Conservation (phyloP, 1,140 invertebrate species). For the Sminthurinus signatus region DNA sequence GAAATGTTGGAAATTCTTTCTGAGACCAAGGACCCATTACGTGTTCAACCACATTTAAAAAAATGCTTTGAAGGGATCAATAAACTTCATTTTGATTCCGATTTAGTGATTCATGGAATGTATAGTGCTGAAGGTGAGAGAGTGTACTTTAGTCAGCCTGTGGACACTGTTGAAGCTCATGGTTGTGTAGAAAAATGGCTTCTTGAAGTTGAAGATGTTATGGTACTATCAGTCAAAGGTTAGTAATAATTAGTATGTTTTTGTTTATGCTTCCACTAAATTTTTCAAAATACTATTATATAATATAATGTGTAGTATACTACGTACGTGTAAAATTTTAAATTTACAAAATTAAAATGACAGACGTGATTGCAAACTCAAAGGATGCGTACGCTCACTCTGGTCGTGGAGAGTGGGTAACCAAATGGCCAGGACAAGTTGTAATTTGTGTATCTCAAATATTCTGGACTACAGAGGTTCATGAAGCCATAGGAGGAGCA, state of each 20-base stretch:
- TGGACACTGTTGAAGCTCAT: constrained; percentile 69
- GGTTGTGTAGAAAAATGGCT: constrained; percentile 93
- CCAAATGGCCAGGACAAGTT: constrained; percentile 83
- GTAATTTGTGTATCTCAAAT: constrained; percentile 77
- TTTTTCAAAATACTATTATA: no score
- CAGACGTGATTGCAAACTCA: constrained; percentile 63
- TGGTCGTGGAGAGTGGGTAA: constrained; percentile 65
- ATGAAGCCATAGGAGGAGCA: constrained; percentile 57
- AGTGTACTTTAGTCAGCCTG: constrained; percentile 60
- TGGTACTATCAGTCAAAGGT: constrained; percentile 67
- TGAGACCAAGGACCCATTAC: constrained; percentile 78
- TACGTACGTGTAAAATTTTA: no score
- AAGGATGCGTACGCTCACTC: constrained; percentile 61
- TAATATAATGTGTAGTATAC: no score
- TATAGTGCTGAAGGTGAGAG: constrained; percentile 76
- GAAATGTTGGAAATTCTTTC: constrained; percentile 92
- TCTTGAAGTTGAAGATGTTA: constrained; percentile 65
- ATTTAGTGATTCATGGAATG: constrained; percentile 77
- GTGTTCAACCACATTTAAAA: constrained; percentile 83
- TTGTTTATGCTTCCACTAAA: no score
- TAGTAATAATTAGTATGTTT: no score
- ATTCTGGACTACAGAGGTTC: constrained; percentile 78
- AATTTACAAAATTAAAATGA: no score
- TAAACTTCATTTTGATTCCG: constrained; percentile 62
- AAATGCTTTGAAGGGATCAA: constrained; percentile 84